Percentiles rank a stretch among this genome's conserved stretches.
phyloP scores from a whole-genome alignment of 2,888 invertebrate genomes.

The Catocala fraxini region DNA sequence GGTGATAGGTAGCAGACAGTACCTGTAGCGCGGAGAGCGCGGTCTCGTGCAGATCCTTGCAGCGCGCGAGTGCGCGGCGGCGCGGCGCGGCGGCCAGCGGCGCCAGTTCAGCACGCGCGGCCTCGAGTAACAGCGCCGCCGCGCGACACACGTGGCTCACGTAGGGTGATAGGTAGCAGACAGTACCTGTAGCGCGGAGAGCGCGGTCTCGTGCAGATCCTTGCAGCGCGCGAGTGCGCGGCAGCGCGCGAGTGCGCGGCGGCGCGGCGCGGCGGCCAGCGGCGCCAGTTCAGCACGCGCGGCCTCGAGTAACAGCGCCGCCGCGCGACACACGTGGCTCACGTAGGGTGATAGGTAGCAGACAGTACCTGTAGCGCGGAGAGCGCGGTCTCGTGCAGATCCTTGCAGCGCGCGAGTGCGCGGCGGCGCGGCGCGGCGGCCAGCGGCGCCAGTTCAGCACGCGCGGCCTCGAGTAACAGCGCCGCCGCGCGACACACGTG shows the following conservation, averaged over 20 bases:
- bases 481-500: slow-evolving; percentile 94
- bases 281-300: too few relatives aligned
- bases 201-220: too few relatives aligned
- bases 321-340: too few relatives aligned
- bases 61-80: slow-evolving; percentile 76
- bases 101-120: slow-evolving; percentile 88
- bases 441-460: slow-evolving; percentile 87
- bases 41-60: slow-evolving; percentile 81
- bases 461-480: slow-evolving; percentile 90
- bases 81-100: slow-evolving; percentile 81
- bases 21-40: slow-evolving; percentile 80
- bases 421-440: slow-evolving; percentile 76
- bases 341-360: too few relatives aligned
- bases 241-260: too few relatives aligned
- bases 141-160: slow-evolving; percentile 95
- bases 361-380: slow-evolving; percentile 73
- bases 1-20: background rate
- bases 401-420: slow-evolving; percentile 78
- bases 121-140: slow-evolving; percentile 91
- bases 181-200: too few relatives aligned
- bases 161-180: slow-evolving; percentile 56
- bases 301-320: too few relatives aligned
- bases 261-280: too few relatives aligned
- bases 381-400: slow-evolving; percentile 79
- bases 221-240: too few relatives aligned